Evolutionary conservation across 1,140 invertebrate genomes (phyloP), one percentile per base, ranked within the genome.

Genomic region (Zophobas morio): DNA sequence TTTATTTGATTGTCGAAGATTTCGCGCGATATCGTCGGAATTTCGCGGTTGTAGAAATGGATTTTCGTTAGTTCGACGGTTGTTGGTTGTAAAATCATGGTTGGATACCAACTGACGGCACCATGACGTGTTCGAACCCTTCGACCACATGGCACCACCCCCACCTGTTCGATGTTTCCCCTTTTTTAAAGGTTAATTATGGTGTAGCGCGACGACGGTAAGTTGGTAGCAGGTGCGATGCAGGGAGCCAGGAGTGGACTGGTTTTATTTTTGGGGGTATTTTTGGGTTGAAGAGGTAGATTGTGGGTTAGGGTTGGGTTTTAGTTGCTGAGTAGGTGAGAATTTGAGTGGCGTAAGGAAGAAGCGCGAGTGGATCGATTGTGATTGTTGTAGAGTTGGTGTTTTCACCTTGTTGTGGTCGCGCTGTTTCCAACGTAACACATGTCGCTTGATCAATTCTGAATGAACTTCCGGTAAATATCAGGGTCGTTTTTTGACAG

Each of bases 61-160:
- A 86, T 81, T 81, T 85, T 86, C 3, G 84, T 85, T 6, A 86
- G 79, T 76, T 86, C 81, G 0, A 86, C 84, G 53, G 83, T 84
- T 66, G 75, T 73, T 5, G 80, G 79, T 57, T 80, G 81, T 36
- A 84, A 70, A 36, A 84, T 82, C 82, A 83, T 84, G 51, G 72
- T 37, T 60, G 53, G 53, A 75, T 75, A 75, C 74, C 57, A 75
- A 75, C 74, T 54, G 54, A 57, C 66, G 66, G 32, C 4, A 66
- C 70, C 36, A 32, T 76, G 60, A 33, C 60, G 60, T 32, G 20
- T 60, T 60, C 37, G n/a, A 39, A 60, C 47, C 49, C 70, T 36
- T 33, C 42, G n/a, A 6, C 60, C 42, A 42, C 1, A 39, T 39
- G 42, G 42, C 60, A 66, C 37, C 60, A 42, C 33, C 60, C 60